These are phyloP conservation scores for Oryzias woworae DNA, from an alignment of 2,113 vertebrate genomes.

Conservation along the genomic window DNA sequence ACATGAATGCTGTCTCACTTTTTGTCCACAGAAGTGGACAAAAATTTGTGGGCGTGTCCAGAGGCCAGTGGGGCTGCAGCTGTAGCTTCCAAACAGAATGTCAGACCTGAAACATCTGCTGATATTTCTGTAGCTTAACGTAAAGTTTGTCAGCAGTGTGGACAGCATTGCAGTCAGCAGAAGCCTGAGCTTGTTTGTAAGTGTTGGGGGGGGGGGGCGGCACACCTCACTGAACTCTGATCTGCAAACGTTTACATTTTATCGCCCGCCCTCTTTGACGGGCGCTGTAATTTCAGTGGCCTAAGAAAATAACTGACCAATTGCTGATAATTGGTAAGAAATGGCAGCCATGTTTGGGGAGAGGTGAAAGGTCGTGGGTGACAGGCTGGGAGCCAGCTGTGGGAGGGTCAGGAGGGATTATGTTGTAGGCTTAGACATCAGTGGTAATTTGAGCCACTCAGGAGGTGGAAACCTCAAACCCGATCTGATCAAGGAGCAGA, in stretches of 20 bases:
- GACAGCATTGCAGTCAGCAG: too few species aligned
- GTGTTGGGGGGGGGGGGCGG: too few species aligned
- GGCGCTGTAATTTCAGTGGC: slow-evolving; percentile 80
- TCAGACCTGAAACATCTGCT: too few species aligned
- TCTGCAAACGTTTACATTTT: slow-evolving; percentile 80
- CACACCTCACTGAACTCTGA: slow-evolving; percentile 42
- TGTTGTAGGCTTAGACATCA: slow-evolving; percentile 50
- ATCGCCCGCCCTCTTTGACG: slow-evolving; percentile 72
- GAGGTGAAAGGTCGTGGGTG: slow-evolving; percentile 72
- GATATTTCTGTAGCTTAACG: too few species aligned
- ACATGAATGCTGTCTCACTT: too few species aligned
- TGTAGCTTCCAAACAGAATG: too few species aligned
- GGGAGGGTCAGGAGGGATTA: slow-evolving; percentile 75
- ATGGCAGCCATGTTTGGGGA: slow-evolving; percentile 69
- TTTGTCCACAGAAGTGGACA: too few species aligned
- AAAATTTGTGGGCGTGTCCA: too few species aligned
- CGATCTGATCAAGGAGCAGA: too few species aligned
- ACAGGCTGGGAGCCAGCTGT: slow-evolving; percentile 82
- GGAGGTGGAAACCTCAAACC: neutral
- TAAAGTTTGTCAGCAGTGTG: too few species aligned
- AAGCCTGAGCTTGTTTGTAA: too few species aligned
- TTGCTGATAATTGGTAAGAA: slow-evolving; percentile 84
- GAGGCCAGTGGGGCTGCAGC: too few species aligned
- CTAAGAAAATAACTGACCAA: slow-evolving; percentile 88
- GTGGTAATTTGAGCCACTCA: neutral